Percentiles rank a stretch among this genome's conserved stretches.
These are phyloP conservation scores for Allobates femoralis DNA, from an alignment of 2,797 vertebrate genomes.

Conservation along the genomic window DNA sequence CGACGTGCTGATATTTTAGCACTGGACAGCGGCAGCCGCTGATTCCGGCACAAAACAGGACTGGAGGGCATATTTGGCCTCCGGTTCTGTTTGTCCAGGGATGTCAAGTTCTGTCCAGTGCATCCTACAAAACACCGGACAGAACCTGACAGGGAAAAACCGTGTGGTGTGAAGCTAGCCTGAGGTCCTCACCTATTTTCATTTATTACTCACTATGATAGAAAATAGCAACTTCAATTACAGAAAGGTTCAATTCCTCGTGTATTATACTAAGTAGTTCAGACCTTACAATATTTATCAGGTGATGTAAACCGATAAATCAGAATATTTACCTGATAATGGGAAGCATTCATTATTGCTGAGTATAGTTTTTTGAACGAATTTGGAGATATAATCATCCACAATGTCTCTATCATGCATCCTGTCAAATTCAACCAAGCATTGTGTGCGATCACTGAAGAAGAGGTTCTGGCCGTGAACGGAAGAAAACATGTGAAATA, in stretches of 20 bases:
- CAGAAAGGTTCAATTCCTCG: background rate
- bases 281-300: background rate
- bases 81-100: too few relatives aligned
- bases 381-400: background rate
- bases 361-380: background rate
- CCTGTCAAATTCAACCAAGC: background rate
- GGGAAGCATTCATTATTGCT: background rate
- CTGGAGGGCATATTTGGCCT: too few relatives aligned
- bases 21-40: too few relatives aligned
- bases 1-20: too few relatives aligned
- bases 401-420: background rate
- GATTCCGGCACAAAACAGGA: too few relatives aligned
- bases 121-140: too few relatives aligned
- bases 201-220: too few relatives aligned
- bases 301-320: too few relatives aligned
- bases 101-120: too few relatives aligned
- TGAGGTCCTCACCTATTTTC: too few relatives aligned
- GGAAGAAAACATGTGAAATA: slow-evolving; percentile 40
- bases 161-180: too few relatives aligned
- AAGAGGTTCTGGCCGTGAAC: background rate
- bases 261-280: background rate
- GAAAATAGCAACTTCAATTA: background rate
- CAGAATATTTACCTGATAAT: slow-evolving; percentile 1
- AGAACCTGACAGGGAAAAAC: too few relatives aligned
- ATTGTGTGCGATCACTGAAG: slow-evolving; percentile 21